Base-by-base conservation (phyloP, 2,797 vertebrate genomes). In the Sebastes nivosus region DNA sequence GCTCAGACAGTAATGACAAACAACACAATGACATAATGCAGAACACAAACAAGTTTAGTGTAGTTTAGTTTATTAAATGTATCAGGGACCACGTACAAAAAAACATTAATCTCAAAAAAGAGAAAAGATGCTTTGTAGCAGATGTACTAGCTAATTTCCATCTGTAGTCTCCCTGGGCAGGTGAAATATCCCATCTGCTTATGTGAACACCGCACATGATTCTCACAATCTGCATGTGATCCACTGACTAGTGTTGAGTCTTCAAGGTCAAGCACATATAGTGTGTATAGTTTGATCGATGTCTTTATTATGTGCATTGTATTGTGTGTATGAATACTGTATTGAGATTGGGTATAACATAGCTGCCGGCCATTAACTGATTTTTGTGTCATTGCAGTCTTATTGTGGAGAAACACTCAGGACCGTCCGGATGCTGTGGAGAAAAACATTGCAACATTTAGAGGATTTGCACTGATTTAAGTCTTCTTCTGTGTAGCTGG, bases 401-500 rank as follows among this genome's bases (percentile, higher is more conserved):
- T 58, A 91, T 12, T 89, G 55, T 42, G 75, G 76, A 69, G 86
- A 90, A 67, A 91, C 34, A 22, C 75, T 94, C 42, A 97, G 82
- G 75, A 97, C 94, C 0, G 91, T 91, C 73, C 97, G 95, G 88
- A 97, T 96, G 92, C 96, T 97, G 93, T 54, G 86, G 81, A 88
- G 24, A 82, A 84, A 91, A 75, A 75, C 1, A 77, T 63, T 61
- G 75, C 6, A 79, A 22, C 64, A n/a, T 38, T 73, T 7, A 61
- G 32, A 50, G 42, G 6, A 54, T 22, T 42, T 57, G 42, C 8
- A 66, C 9, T 5, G 8, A 20, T 60, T 60, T 34, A 2, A 27
- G n/a, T 13, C 2, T 46, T 55, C 3, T 12, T 42, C 6, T 27
- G 9, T 63, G 13, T 9, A 25, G 12, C 6, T 20, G 3, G 5